A percentile compares a stretch with the other conserved stretches of the same genome.
phyloP scores from a whole-genome alignment of 2,888 invertebrate species.

The Amiota communis region DNA sequence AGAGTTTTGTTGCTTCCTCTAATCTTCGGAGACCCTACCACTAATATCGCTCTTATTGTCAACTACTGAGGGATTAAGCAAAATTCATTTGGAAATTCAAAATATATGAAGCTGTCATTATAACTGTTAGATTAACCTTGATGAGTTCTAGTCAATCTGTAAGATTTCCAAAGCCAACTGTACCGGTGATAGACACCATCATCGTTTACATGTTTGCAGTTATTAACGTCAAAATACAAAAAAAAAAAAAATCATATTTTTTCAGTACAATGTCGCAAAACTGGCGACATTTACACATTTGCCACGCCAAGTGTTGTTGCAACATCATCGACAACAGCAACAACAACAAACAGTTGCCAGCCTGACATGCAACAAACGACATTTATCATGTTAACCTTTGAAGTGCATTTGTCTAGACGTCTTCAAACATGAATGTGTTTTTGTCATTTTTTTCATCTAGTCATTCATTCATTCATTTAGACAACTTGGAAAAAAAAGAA shows the following conservation, averaged over 20 bases:
- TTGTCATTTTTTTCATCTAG: conserved; percentile 5
- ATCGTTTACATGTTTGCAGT: background rate
- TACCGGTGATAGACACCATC: too few species aligned
- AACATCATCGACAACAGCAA: conserved; percentile 46
- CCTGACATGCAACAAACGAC: conserved; percentile 67
- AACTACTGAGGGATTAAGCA: too few species aligned
- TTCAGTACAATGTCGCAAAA: conserved; percentile 20
- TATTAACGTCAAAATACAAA: conserved; percentile 14
- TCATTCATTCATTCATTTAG: too few species aligned
- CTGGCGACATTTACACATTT: conserved; percentile 54
- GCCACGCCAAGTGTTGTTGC: conserved; percentile 50
- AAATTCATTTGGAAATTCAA: too few species aligned
- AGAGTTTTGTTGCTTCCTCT: too few species aligned
- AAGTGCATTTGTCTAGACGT: conserved; percentile 67
- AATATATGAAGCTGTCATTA: too few species aligned
- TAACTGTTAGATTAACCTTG: too few species aligned
- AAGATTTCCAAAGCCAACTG: background rate
- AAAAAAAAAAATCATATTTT: background rate
- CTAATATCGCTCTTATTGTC: too few species aligned
- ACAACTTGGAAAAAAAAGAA: conserved; percentile 50
- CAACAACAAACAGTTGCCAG: conserved; percentile 56
- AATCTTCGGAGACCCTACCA: too few species aligned
- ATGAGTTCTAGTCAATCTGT: background rate
- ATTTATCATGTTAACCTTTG: conserved; percentile 68
- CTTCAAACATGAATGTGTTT: conserved; percentile 54